Evolutionary conservation across 2,113 vertebrate species (phyloP).

Genomic region (Ophiodon elongatus): DNA sequence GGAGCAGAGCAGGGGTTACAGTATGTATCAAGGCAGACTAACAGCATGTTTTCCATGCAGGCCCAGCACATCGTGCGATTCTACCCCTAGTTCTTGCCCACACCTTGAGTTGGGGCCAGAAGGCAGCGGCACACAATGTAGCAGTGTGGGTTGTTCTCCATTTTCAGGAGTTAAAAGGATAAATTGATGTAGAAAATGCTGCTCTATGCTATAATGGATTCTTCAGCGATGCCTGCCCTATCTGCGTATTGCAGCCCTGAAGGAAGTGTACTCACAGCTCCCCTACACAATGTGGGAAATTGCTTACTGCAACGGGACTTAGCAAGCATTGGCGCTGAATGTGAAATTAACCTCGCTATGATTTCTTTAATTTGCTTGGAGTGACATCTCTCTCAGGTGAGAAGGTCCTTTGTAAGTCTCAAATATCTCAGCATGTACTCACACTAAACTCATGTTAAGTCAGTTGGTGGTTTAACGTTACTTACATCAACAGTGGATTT

Average conservation of each 20-base stretch:
- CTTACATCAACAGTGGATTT: slow-evolving; percentile 18
- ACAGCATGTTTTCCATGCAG: slow-evolving; percentile 52
- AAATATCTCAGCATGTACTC: slow-evolving; percentile 54
- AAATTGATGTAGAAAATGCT: slow-evolving; percentile 79
- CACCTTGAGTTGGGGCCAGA: slow-evolving; percentile 68
- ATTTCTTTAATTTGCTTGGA: slow-evolving; percentile 82
- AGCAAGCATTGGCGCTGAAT: slow-evolving; percentile 75
- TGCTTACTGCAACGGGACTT: slow-evolving; percentile 82
- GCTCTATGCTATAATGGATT: slow-evolving; percentile 81
- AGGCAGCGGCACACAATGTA: slow-evolving; percentile 67
- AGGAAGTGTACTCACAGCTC: slow-evolving; percentile 77
- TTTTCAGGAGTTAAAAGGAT: slow-evolving; percentile 77
- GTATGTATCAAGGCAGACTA: slow-evolving; percentile 56
- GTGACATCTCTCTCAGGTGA: slow-evolving; percentile 76
- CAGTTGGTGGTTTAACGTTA: slow-evolving; percentile 23
- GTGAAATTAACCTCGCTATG: slow-evolving; percentile 82
- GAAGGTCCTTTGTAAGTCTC: slow-evolving; percentile 51
- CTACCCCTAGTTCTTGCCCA: slow-evolving; percentile 61
- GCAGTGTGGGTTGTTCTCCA: slow-evolving; percentile 69
- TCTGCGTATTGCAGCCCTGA: slow-evolving; percentile 83
- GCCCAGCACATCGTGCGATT: slow-evolving; percentile 44
- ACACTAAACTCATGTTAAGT: slow-evolving; percentile 6
- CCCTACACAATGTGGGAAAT: slow-evolving; percentile 82
- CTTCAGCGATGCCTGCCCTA: slow-evolving; percentile 78
- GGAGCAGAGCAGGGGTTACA: slow-evolving; percentile 40